These are phyloP conservation scores for Cydia amplana DNA, from an alignment of 1,140 invertebrate species.

Conservation along the genomic window DNA sequence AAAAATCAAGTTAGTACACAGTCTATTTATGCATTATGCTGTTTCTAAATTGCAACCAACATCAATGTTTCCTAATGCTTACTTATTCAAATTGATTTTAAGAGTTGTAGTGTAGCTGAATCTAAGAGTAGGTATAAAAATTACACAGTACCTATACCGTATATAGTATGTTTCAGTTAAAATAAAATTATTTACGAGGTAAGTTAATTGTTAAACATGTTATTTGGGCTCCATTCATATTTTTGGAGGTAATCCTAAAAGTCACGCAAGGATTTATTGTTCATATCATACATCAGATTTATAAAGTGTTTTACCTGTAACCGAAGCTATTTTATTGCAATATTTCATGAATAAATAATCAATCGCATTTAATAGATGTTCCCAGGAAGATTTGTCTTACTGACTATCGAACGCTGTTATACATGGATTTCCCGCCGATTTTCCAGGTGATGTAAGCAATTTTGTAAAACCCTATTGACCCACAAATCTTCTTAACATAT, in stretches of 20 bases:
- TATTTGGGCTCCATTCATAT: neutral
- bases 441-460: constrained; percentile 67
- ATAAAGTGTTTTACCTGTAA: neutral
- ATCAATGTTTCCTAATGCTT: too few relatives aligned
- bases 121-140: too few relatives aligned
- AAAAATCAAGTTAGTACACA: too few relatives aligned
- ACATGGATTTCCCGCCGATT: constrained; percentile 70
- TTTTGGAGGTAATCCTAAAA: neutral
- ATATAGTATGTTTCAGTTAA: too few relatives aligned
- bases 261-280: neutral
- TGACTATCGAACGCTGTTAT: neutral
- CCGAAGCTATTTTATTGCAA: neutral
- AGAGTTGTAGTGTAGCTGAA: too few relatives aligned
- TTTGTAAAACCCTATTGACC: constrained; percentile 65
- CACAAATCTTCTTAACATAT: constrained; percentile 48
- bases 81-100: too few relatives aligned
- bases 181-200: too few relatives aligned
- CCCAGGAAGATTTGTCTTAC: neutral
- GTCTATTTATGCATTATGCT: too few relatives aligned
- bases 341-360: neutral
- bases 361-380: neutral
- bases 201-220: neutral
- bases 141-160: too few relatives aligned
- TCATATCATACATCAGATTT: neutral
- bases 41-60: too few relatives aligned